Base-by-base conservation (phyloP, 2,113 vertebrate species). In the Miniopterus natalensis region DNA sequence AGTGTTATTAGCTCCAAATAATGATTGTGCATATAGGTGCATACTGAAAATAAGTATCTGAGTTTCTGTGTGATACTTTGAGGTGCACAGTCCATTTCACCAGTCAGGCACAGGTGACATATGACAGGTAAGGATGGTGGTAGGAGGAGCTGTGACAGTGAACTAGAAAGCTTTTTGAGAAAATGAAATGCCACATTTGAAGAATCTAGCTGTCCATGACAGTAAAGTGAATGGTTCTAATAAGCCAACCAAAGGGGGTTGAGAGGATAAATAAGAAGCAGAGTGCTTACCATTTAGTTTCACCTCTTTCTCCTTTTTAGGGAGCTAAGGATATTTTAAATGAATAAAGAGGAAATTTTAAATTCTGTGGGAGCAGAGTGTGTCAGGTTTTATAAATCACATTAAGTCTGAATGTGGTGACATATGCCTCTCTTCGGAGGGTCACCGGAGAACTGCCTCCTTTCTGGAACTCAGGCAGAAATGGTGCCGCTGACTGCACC, bases 51-150 rank as follows among this genome's bases (percentile, higher is more conserved):
- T 65, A 92, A 73, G 20, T 71, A 61, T 68, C 57, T 65, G 8
- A 25, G 45, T 63, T 94, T 93, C 73, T 84, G 51, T 79, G 78
- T 95, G 92, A 70, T 86, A 40, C 12, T 95, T 95, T 94, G 70
- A n/a, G 68, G 21, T 77, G 66, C 90, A 89, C 47, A 53, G 55
- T 91, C 29, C 6, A 70, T 6, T 45, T 51, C 55, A 61, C 8
- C 31, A 61, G 5, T 90, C 21, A 8, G 0, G 81, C 71, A 7
- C 29, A 25, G 29, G 12, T 36, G 23, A 80, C 51, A 55, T 15
- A 15, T 61, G 78, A 29, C 36, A 86, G 17, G 45, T 45, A 21
- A 10, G 6, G 6, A 55, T 68, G 21, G n/a, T 36, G 18, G 83
- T 68, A 68, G 47, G 49, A 90, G 8, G n/a, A 70, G 7, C 29